Percentiles rank a stretch among this genome's conserved stretches.
phyloP scores from a whole-genome alignment of 2,797 vertebrate species.

The Sebastes ruberrimus region DNA sequence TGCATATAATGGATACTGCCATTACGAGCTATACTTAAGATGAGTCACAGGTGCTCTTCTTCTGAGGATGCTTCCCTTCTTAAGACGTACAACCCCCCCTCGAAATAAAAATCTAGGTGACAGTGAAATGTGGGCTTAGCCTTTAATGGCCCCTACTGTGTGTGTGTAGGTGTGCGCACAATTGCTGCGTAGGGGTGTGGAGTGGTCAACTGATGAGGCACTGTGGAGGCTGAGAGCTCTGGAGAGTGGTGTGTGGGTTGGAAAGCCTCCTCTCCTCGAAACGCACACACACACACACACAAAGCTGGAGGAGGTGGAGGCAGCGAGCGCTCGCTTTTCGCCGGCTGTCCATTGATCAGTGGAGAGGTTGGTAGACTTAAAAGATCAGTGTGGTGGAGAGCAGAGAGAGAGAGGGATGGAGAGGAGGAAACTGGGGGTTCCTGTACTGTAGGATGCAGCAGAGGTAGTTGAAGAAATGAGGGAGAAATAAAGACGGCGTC shows the following conservation, averaged over 20 bases:
- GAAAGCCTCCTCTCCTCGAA: conserved; percentile 70
- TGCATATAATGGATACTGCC: conserved; percentile 20
- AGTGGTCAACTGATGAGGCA: conserved; percentile 79
- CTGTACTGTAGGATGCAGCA: background rate
- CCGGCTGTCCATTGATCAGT: conserved; percentile 76
- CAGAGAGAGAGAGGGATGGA: conserved; percentile 48
- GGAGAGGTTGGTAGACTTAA: conserved; percentile 74
- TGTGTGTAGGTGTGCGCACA: conserved; percentile 55
- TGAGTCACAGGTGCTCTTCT: conserved; percentile 62
- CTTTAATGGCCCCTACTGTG: conserved; percentile 40
- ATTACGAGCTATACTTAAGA: conserved; percentile 26
- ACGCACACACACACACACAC: background rate
- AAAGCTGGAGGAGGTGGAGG: conserved; percentile 73
- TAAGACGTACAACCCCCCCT: background rate
- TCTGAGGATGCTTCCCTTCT: conserved; percentile 31
- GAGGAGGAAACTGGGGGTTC: conserved; percentile 17
- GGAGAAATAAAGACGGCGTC: conserved; percentile 46
- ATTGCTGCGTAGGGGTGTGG: conserved; percentile 77
- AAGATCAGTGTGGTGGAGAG: conserved; percentile 71
- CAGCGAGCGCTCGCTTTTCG: conserved; percentile 62
- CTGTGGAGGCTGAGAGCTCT: conserved; percentile 82
- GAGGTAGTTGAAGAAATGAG: conserved; percentile 12
- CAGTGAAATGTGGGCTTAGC: conserved; percentile 47
- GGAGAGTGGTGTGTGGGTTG: conserved; percentile 81
- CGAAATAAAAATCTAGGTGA: conserved; percentile 41